A percentile compares a stretch with the other conserved stretches of the same genome.
These are phyloP conservation scores for Drosophila subsilvestris DNA, from an alignment of 2,888 invertebrate species.

Conservation along the genomic window DNA sequence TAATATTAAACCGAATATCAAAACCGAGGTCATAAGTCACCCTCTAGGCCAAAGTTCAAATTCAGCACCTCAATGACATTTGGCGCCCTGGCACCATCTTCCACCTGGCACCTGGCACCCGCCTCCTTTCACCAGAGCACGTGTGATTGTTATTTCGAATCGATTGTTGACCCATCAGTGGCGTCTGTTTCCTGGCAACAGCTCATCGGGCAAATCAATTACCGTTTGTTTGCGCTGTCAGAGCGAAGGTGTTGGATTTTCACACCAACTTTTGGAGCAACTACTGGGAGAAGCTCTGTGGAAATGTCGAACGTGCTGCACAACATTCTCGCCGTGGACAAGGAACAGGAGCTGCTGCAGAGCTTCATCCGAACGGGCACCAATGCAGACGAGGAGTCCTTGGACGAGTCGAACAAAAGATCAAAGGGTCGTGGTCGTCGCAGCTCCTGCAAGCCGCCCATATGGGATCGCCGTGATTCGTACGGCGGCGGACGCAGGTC, in stretches of 20 bases:
- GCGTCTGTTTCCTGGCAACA: slow-evolving; percentile 71
- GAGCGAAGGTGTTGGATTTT: slow-evolving; percentile 64
- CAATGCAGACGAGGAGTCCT: slow-evolving; percentile 85
- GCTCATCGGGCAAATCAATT: slow-evolving; percentile 55
- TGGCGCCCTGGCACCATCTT: too few relatives aligned
- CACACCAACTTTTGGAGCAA: slow-evolving; percentile 43
- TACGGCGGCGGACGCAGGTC: slow-evolving; percentile 44
- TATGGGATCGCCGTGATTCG: slow-evolving; percentile 69
- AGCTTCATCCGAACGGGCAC: slow-evolving; percentile 90
- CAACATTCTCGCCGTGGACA: slow-evolving; percentile 88
- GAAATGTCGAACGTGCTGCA: slow-evolving; percentile 84
- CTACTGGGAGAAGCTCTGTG: not conserved
- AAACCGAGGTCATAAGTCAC: too few relatives aligned
- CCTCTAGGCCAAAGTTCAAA: too few relatives aligned
- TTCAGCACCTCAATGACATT: too few relatives aligned
- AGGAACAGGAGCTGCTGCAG: slow-evolving; percentile 90
- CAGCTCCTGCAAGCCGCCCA: slow-evolving; percentile 55
- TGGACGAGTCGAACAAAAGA: slow-evolving; percentile 83
- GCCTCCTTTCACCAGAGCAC: too few relatives aligned
- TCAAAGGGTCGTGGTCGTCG: slow-evolving; percentile 62
- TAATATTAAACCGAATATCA: too few relatives aligned
- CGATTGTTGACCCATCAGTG: slow-evolving; percentile 63
- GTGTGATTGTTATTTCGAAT: slow-evolving; percentile 54
- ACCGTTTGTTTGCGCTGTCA: slow-evolving; percentile 57
- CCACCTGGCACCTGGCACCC: too few relatives aligned